Evolutionary conservation across 2,797 vertebrate species (phyloP).

Genomic region (Iguana delicatissima): DNA sequence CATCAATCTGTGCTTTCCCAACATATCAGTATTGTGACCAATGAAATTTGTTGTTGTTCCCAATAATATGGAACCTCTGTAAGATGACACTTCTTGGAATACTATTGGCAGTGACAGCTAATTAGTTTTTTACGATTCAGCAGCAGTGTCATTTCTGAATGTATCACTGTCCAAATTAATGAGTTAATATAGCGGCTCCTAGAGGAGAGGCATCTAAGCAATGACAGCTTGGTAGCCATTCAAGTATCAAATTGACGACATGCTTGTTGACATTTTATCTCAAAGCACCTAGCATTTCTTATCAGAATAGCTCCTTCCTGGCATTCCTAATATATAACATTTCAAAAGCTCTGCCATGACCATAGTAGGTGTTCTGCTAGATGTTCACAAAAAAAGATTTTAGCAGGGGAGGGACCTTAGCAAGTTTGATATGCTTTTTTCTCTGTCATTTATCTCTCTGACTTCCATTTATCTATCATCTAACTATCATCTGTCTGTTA

Average conservation of each 20-base stretch:
- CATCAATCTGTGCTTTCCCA: rapidly evolving
- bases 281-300: rapidly evolving
- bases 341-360: neutral
- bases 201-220: neutral
- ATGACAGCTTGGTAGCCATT: rapidly evolving
- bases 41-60: neutral
- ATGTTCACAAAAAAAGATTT: neutral
- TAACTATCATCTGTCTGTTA: neutral
- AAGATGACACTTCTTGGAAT: neutral
- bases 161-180: constrained; percentile 35
- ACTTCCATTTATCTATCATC: neutral
- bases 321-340: constrained; percentile 33
- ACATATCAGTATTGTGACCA: constrained; percentile 5
- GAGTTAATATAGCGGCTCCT: constrained; percentile 11
- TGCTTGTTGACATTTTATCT: neutral
- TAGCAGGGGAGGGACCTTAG: no score
- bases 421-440: neutral
- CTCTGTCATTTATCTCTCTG: neutral
- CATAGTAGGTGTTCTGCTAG: neutral
- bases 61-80: neutral
- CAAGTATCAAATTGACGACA: rapidly evolving
- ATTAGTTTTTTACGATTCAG: constrained; percentile 17
- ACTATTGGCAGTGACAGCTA: constrained; percentile 50
- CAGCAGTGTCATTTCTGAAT: neutral
- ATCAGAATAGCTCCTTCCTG: neutral